These are phyloP conservation scores for Hydropsyche tenuis DNA, from an alignment of 1,140 invertebrate genomes.

Conservation along the genomic window DNA sequence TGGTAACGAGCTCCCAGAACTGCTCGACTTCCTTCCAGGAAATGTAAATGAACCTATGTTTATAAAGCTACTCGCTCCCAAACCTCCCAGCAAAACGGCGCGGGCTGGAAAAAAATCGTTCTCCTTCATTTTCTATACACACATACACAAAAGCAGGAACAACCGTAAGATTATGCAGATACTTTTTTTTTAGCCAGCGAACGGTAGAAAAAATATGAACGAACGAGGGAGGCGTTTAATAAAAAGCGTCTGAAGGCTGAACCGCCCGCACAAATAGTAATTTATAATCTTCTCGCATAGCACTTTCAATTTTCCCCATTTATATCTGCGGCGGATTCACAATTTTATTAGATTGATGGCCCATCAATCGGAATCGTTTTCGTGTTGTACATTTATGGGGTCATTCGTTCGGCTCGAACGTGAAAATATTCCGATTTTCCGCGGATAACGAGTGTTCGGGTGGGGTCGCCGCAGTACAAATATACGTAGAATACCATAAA, in stretches of 20 bases:
- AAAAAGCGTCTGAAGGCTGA: conserved; percentile 13
- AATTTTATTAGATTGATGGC: conserved; percentile 47
- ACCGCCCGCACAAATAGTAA: conserved; percentile 22
- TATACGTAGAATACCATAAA: neutral
- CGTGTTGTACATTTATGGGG: conserved; percentile 28
- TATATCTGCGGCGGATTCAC: conserved; percentile 34
- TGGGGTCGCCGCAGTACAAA: neutral
- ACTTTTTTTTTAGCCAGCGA: neutral
- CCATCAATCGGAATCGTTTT: conserved; percentile 45
- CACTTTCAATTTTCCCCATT: conserved; percentile 45
- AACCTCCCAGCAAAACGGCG: neutral
- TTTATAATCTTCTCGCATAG: conserved; percentile 41
- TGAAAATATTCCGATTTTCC: conserved; percentile 17
- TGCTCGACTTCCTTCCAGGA: conserved; percentile 44
- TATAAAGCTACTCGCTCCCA: conserved; percentile 27
- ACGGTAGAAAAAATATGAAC: neutral
- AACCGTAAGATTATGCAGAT: conserved; percentile 39
- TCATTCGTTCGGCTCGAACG: conserved; percentile 2
- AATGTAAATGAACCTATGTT: conserved; percentile 49
- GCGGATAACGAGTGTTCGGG: neutral
- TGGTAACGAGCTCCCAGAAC: conserved; percentile 43
- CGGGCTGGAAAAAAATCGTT: neutral
- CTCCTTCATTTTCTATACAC: conserved; percentile 13
- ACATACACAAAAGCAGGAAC: neutral
- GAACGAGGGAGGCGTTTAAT: conserved; percentile 29